Evolutionary conservation across 2,797 vertebrate genomes (phyloP), one percentile per base, ranked within the genome.

Genomic region (Pogonophryne albipinna): DNA sequence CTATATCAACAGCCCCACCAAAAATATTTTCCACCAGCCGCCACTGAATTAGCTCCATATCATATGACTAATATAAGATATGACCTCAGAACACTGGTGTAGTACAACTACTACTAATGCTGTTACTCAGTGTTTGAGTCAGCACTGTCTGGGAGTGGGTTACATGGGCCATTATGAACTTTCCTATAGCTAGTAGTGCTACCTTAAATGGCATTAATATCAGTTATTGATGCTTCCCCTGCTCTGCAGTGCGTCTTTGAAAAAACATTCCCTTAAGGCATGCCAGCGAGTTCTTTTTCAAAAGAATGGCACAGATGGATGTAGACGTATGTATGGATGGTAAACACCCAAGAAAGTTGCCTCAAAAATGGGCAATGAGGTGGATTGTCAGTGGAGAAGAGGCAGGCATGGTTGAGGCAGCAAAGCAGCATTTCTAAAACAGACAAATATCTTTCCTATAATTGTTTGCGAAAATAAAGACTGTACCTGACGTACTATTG

Each of bases 401-500:
- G 23, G 23, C 23, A 27, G 23, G 23, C 23, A 27, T 27, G 23
- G 23, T 6, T 34, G 34, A 34, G 34, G 34, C 34, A 34, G 34
- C 34, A 34, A 8, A 34, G 34, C 34, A 34, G 34, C 34, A 34
- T 55, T 65, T 74, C 19, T 46, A 47, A 41, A 59, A 38, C n/a
- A 47, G 1, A 46, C 0, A 60, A 7, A 17, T 3, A 59, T 34
- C 12, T 63, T 38, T 66, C n/a, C 27, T 17, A 59, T 8, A 13
- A 41, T 74, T 0, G 1, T 17, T 38, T 58, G 1, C 10, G 13
- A 42, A 41, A 19, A 62, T 59, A 8, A 42, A 16, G 3, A n/a
- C 2, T 6, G 7, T 75, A 87, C 83, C 80, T 85, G 86, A 78
- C 58, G 71, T 81, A 71, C 77, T 86, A 74, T 34, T 16, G 83